Percentiles rank a stretch among this genome's conserved stretches.
Conservation (phyloP, 2,113 vertebrate species). For the Macrotis lagotis region DNA sequence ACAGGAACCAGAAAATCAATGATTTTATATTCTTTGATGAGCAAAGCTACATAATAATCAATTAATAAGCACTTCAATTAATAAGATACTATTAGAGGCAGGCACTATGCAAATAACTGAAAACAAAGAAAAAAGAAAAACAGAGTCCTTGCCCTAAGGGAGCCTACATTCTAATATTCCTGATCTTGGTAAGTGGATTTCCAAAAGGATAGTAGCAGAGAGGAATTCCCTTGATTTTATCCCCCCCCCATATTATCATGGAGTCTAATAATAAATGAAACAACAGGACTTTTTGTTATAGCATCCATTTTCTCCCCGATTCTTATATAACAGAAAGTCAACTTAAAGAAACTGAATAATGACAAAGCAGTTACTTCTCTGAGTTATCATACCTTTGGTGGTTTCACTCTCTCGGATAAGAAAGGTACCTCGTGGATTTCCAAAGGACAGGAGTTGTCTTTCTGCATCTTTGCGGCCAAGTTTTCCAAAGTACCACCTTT, state of each 20-base stretch:
- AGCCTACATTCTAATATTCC: neutral
- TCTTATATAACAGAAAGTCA: neutral
- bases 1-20: slow-evolving; percentile 14
- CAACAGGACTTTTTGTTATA: neutral
- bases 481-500: slow-evolving; percentile 98
- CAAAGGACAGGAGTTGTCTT: slow-evolving; percentile 94
- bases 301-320: neutral
- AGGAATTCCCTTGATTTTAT: neutral
- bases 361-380: neutral
- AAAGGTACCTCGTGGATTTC: slow-evolving; percentile 95
- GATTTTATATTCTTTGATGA: neutral
- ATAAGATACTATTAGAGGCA: too few species aligned
- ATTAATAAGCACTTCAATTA: too few species aligned
- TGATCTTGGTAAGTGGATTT: neutral
- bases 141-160: neutral
- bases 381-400: slow-evolving; percentile 91
- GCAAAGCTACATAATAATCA: neutral
- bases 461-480: slow-evolving; percentile 98
- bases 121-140: neutral
- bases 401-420: slow-evolving; percentile 98
- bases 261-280: neutral
- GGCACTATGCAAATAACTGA: neutral
- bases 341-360: slow-evolving; percentile 12
- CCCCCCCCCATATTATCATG: neutral
- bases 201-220: neutral